Evolutionary conservation across 2,888 invertebrate genomes (phyloP).

Genomic region (Cataglyphis albicans): DNA sequence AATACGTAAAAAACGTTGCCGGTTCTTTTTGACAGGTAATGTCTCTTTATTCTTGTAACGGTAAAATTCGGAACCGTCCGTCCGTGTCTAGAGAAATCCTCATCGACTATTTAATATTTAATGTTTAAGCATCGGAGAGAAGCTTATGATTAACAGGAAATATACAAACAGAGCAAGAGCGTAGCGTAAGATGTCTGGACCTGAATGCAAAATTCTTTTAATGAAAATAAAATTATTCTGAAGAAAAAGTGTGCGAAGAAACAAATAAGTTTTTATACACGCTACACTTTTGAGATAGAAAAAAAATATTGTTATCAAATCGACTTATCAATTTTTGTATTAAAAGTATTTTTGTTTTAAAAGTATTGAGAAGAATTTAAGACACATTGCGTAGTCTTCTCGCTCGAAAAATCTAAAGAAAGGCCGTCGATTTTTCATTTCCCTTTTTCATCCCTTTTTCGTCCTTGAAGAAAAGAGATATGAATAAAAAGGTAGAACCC

Average conservation of each 20-base stretch:
- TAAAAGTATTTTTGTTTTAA: background rate
- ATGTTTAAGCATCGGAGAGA: background rate
- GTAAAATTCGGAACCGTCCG: background rate
- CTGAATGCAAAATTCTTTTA: background rate
- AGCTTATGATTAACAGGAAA: background rate
- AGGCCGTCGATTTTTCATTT: background rate
- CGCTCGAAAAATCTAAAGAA: background rate
- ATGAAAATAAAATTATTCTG: background rate
- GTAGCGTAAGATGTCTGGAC: background rate
- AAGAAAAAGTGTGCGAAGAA: background rate
- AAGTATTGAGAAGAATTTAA: background rate
- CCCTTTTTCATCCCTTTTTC: background rate
- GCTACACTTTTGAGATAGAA: background rate
- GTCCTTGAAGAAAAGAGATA: slow-evolving; percentile 22
- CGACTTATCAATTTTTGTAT: background rate
- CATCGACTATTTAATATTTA: background rate
- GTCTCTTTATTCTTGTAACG: background rate
- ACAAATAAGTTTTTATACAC: background rate
- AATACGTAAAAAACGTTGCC: background rate
- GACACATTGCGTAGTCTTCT: background rate
- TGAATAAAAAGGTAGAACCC: slow-evolving; percentile 31
- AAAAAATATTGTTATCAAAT: background rate
- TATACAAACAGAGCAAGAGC: background rate
- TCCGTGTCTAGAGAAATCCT: background rate
- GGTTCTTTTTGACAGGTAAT: background rate